Evolutionary conservation across 2,888 invertebrate genomes (phyloP).

Genomic region (Hypsopygia costalis): DNA sequence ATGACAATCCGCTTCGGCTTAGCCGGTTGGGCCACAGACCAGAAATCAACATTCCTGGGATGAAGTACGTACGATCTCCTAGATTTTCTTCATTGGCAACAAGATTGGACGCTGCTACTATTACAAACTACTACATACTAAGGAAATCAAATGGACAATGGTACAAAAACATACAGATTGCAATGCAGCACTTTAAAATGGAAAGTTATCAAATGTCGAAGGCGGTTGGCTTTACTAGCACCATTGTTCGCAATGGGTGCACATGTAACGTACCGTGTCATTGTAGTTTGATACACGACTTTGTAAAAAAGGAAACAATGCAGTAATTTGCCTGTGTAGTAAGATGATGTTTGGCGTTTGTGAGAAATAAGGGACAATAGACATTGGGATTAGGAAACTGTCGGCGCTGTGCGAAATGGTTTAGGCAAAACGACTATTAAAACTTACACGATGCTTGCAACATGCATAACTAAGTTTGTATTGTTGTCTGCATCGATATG

Average conservation of each 20-base stretch:
- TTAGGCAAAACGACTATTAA: slow-evolving; percentile 2
- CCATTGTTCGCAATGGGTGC: slow-evolving; percentile 51
- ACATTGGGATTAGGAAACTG: slow-evolving; percentile 18
- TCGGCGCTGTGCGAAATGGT: slow-evolving; percentile 13
- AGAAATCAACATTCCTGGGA: too few species aligned
- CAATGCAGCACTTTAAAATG: slow-evolving; percentile 18
- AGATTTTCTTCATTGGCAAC: too few species aligned
- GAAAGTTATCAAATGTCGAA: slow-evolving; percentile 34
- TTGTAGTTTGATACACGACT: slow-evolving; percentile 42
- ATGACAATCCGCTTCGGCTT: too few species aligned
- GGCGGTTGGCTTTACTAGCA: slow-evolving; percentile 36
- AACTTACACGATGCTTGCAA: too few species aligned
- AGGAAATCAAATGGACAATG: too few species aligned
- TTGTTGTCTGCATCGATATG: too few species aligned
- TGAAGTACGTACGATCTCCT: too few species aligned
- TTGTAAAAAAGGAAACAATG: slow-evolving; percentile 58
- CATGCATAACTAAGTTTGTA: too few species aligned
- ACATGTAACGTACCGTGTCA: slow-evolving; percentile 49
- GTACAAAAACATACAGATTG: too few species aligned
- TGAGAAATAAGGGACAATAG: slow-evolving; percentile 35
- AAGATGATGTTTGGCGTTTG: slow-evolving; percentile 29
- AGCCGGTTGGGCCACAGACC: too few species aligned
- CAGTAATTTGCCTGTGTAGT: slow-evolving; percentile 42
- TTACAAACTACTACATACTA: too few species aligned
- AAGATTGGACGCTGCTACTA: too few species aligned